Evolutionary conservation across 2,113 vertebrate species (phyloP), one percentile per base, ranked within the genome.

Genomic region (Anthoscopus minutus): DNA sequence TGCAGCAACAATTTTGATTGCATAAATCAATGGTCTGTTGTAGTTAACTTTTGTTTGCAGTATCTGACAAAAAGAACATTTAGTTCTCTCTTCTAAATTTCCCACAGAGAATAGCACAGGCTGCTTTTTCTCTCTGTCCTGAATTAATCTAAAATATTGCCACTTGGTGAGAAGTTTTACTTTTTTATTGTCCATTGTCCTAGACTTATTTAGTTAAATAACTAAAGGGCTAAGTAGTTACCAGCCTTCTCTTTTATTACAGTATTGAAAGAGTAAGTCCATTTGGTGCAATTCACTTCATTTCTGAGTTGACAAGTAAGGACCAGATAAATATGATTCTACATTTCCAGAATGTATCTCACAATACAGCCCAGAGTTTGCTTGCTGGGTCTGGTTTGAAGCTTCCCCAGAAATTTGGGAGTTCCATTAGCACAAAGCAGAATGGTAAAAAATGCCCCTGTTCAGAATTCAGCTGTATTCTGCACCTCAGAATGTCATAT

Each of bases 1-100:
- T 24, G 40, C 17, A 19, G 45, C 48, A 87, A 62, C 16, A 61
- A 28, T 81, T 93, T 89, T 54, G 50, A 71, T 45, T 71, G 58
- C 85, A 91, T 97, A 96, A 94, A 97, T 97, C 95, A 94, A 9
- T 25, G 28, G 23, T 80, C n/a, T 89, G 50, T 24, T 82, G 77
- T 62, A 81, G 77, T 35, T 86, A 79, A 37, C 62, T 69, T 97
- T 88, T 80, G 56, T 86, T 94, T 94, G 54, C 47, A 86, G 73
- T 2, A 4, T 76, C 87, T 92, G 56, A 90, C 80, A 93, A 91
- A 88, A 61, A 74, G 94, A 96, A 95, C 96, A 86, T 83, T 71
- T 91, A 88, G 93, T 93, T 91, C 92, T 88, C 44, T 70, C 79
- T 53, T 51, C 51, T 92, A 54, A 69, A 78, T 94, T 81, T 91